A percentile compares a stretch with the other conserved stretches of the same genome.
phyloP scores from a whole-genome alignment of 2,113 vertebrate genomes.

The Gallinago undulata region DNA sequence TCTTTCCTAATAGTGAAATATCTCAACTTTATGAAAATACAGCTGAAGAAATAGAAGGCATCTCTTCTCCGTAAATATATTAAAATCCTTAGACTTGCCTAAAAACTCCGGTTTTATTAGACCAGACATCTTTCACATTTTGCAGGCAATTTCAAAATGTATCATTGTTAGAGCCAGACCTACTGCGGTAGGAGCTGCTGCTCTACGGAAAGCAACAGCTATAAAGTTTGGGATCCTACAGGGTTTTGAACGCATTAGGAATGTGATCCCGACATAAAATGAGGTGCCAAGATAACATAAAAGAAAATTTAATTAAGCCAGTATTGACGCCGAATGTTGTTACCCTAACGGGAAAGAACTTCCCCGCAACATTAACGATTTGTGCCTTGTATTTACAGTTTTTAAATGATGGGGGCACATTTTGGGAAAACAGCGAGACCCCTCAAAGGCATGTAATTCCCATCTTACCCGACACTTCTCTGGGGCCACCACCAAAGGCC shows the following conservation, averaged over 20 bases:
- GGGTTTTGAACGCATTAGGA: constrained; percentile 34
- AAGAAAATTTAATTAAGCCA: constrained; percentile 53
- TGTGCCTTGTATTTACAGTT: not conserved
- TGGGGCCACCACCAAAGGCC: not conserved
- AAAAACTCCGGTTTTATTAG: constrained; percentile 24
- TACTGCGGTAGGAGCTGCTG: constrained; percentile 28
- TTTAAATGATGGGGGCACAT: not conserved
- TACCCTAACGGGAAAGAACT: not conserved
- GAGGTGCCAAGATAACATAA: constrained; percentile 45
- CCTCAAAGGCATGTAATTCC: constrained; percentile 12
- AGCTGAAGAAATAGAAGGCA: constrained; percentile 31
- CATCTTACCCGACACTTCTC: not conserved
- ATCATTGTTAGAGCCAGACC: constrained; percentile 40
- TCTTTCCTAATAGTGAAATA: constrained; percentile 61
- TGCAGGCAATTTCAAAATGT: constrained; percentile 20
- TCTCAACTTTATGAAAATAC: constrained; percentile 61
- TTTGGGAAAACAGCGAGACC: constrained; percentile 13
- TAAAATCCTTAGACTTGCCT: constrained; percentile 41
- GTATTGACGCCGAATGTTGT: not conserved
- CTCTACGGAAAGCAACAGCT: constrained; percentile 37
- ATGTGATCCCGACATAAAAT: constrained; percentile 24
- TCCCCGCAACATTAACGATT: not conserved
- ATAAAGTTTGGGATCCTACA: constrained; percentile 67
- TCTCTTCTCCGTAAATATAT: constrained; percentile 23
- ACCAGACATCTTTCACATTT: constrained; percentile 42